Percentiles rank a stretch among this genome's conserved stretches.
Evolutionary conservation across 2,113 vertebrate species (phyloP).

Genomic region (Cyanoderma ruficeps): DNA sequence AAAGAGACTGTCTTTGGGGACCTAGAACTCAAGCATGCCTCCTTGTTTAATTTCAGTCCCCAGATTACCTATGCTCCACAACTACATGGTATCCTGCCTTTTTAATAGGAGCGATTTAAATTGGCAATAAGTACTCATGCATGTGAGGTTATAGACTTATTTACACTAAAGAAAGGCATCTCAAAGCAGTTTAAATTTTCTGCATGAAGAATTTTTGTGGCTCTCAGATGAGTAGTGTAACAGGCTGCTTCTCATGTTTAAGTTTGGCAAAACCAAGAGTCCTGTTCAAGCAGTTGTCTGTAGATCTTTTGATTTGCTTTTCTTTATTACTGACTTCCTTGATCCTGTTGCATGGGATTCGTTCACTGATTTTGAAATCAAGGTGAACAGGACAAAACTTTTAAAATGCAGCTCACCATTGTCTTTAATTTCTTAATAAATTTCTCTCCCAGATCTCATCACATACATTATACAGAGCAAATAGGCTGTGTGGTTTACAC

Average conservation of each 20-base stretch:
- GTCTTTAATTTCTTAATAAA: slow-evolving; percentile 38
- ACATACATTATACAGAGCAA: slow-evolving; percentile 32
- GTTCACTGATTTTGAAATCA: slow-evolving; percentile 25
- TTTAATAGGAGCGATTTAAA: not conserved
- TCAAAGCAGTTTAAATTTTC: slow-evolving; percentile 4
- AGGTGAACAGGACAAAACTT: not conserved
- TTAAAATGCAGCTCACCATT: not conserved
- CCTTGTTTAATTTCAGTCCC: not conserved
- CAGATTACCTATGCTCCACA: not conserved
- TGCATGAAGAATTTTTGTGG: not conserved
- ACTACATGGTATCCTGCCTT: accelerated
- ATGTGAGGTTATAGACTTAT: not conserved
- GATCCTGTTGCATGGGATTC: not conserved
- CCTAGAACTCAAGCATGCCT: not conserved
- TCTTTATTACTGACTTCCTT: not conserved
- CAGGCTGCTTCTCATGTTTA: not conserved
- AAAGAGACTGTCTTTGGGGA: not conserved
- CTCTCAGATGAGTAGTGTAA: not conserved
- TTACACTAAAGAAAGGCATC: not conserved
- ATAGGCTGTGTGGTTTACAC: not conserved
- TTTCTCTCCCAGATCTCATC: slow-evolving; percentile 1
- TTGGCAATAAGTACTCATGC: not conserved
- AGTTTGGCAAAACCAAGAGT: not conserved
- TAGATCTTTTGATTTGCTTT: not conserved
- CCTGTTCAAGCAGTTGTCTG: not conserved